phyloP scores from a whole-genome alignment of 37 sponge, comb jelly and placozoan species.

The Mnemiopsis leidyi region DNA sequence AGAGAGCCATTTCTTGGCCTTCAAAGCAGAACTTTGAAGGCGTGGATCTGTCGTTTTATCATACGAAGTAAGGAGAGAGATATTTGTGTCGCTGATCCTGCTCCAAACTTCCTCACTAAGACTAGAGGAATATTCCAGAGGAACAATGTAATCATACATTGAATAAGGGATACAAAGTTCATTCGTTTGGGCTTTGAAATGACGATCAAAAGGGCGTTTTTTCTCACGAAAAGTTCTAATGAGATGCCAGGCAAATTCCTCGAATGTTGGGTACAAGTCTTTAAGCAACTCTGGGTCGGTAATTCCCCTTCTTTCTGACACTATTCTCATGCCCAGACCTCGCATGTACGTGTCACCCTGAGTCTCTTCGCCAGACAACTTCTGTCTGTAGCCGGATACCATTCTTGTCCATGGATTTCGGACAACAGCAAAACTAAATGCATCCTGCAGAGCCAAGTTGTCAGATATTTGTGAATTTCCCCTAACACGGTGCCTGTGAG shows the following conservation, averaged over 20 bases:
- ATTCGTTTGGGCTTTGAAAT: neutral
- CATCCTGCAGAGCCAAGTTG: neutral
- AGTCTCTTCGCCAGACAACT: neutral
- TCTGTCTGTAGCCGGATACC: slow-evolving; percentile 9
- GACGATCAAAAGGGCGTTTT: neutral
- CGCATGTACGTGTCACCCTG: neutral
- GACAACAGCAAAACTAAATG: neutral
- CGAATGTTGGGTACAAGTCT: neutral
- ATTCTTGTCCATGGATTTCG: slow-evolving; percentile 20
- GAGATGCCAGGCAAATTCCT: neutral
- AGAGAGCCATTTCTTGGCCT: neutral
- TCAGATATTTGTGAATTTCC: neutral
- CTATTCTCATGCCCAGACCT: neutral
- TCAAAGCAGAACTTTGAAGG: neutral
- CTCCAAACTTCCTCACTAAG: neutral
- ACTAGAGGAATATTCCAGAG: neutral
- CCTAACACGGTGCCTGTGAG: neutral
- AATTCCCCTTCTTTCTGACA: neutral
- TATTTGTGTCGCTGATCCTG: neutral
- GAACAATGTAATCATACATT: neutral
- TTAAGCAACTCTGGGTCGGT: neutral
- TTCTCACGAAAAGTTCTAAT: neutral
- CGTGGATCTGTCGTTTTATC: neutral
- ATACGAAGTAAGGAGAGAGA: neutral
- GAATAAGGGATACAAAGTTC: neutral